Evolutionary conservation across 2,888 invertebrate species (phyloP).

Genomic region (Pseudococcus viburni): DNA sequence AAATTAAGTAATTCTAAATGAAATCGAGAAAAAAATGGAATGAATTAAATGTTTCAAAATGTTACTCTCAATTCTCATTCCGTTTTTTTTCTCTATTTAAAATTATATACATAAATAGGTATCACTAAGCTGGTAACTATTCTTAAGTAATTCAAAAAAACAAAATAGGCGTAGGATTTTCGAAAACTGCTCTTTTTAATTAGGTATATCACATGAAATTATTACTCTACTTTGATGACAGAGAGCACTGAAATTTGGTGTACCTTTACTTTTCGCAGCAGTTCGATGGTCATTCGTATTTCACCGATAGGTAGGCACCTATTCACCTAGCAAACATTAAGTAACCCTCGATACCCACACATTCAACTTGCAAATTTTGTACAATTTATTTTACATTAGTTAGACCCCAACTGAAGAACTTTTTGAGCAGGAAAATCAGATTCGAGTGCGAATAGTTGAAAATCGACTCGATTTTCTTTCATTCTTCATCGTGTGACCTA

Average conservation of each 20-base stretch:
- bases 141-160: background rate
- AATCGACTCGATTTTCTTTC: background rate
- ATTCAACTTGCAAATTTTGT: background rate
- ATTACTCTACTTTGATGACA: background rate
- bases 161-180: background rate
- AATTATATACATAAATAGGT: too few species aligned
- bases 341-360: background rate
- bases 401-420: background rate
- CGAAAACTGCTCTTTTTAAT: background rate
- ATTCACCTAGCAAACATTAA: background rate
- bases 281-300: background rate
- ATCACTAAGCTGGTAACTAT: slow-evolving; percentile 7
- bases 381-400: background rate
- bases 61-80: background rate
- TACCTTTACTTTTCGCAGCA: background rate
- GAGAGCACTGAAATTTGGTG: background rate
- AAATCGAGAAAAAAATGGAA: background rate
- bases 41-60: background rate
- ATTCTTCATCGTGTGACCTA: background rate
- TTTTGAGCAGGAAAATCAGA: background rate
- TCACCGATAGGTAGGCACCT: background rate
- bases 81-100: background rate
- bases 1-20: background rate
- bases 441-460: background rate
- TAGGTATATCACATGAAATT: background rate